A percentile compares a stretch with the other conserved stretches of the same genome.
These are phyloP conservation scores for Seriola quinqueradiata DNA, from an alignment of 2,113 vertebrate genomes.

Conservation along the genomic window DNA sequence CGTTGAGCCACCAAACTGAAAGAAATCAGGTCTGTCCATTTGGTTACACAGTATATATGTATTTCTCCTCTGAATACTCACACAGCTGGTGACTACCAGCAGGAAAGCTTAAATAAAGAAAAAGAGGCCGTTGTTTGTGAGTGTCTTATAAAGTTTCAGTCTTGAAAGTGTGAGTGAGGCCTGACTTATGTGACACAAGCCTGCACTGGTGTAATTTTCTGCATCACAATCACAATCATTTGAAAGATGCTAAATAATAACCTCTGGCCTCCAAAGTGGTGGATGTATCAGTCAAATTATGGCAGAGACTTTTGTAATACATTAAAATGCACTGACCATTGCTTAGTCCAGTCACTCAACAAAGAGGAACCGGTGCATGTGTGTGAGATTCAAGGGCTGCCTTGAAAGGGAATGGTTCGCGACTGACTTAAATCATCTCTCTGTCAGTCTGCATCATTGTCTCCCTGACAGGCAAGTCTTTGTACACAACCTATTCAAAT, in stretches of 20 bases:
- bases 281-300: neutral
- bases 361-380: neutral
- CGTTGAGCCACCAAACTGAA: neutral
- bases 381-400: constrained; percentile 39
- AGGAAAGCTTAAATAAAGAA: constrained; percentile 27
- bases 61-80: constrained; percentile 28
- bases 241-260: neutral
- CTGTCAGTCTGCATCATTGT: constrained; percentile 59
- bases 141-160: neutral
- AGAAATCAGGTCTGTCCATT: constrained; percentile 13
- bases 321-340: constrained; percentile 32
- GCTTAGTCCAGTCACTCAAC: constrained; percentile 30
- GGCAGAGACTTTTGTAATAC: neutral
- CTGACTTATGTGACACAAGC: neutral
- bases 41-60: constrained; percentile 18
- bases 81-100: constrained; percentile 12
- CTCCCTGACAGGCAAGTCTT: constrained; percentile 59
- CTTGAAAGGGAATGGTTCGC: constrained; percentile 56
- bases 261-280: neutral
- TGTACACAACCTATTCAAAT: constrained; percentile 65
- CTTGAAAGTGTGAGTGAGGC: neutral
- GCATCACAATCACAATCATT: neutral
- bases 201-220: neutral
- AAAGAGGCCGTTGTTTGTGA: neutral
- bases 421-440: constrained; percentile 66